Base-by-base conservation (phyloP, 2,888 invertebrate genomes). In the Cecidostiba fungosa region DNA sequence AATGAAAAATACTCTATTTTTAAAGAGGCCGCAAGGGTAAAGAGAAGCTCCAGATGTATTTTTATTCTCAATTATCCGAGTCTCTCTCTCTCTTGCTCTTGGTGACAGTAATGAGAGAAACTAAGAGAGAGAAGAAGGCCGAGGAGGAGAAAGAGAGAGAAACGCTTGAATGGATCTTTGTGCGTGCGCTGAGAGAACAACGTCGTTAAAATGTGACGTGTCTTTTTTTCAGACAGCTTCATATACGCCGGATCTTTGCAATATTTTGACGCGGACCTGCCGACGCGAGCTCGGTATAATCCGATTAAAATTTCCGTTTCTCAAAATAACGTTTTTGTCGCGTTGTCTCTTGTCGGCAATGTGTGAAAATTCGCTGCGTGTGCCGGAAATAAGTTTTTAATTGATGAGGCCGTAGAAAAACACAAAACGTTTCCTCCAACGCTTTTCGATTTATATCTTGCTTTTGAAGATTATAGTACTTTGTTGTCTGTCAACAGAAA, bases 111-210 rank as follows among this genome's bases (percentile, higher is more conserved):
- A 86, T 80, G 83, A 86, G 82, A 82, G 74, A 43, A 16, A 62
- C 14, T n/a, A n/a, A 36, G 54, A 23, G 26, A 72, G 54, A 26
- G 36, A 54, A 47, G 12, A 79, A 36, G 36, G 23, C 3, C 12
- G 66, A 8, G 3, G 36, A 66, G 14, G 19, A 66, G 1, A 19
- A 6, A 8, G 59, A 5, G 26, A 43, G 23, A 77, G 78, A 79
- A 76, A 54, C 43, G 82, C 50, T 76, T 84, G 84, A 84, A 86
- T 86, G 84, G 84, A 86, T 78, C 84, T 84, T 84, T 86, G 82
- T 86, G 79, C 84, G 73, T 14, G 81, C n/a, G 77, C 72, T n/a
- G 69, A 39, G 72, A 77, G 77, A 77, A 81, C 80, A 85, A 62
- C 81, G 81, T 85, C 81, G 81, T 85, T 85, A 85, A 85, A 85